Percentiles rank a stretch among this genome's conserved stretches.
Evolutionary conservation across 2,113 vertebrate genomes (phyloP).

Genomic region (Benitochromis conjunctus): DNA sequence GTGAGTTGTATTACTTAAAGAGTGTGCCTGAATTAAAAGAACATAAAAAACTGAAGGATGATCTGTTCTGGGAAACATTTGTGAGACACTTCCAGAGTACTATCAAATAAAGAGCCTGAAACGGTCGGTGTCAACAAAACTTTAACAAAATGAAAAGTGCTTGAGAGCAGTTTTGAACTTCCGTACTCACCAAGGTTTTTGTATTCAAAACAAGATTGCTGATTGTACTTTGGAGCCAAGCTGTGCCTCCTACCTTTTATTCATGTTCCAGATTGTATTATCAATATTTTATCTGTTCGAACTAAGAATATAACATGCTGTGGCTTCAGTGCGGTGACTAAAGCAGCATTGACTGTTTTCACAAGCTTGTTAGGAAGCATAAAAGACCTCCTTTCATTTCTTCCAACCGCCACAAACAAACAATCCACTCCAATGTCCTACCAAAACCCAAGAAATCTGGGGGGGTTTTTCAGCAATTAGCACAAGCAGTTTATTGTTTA

Average conservation of each 20-base stretch:
- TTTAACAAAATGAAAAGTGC: background rate
- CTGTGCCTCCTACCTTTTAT: conserved; percentile 11
- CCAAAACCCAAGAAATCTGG: background rate
- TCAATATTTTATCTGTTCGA: conserved; percentile 44
- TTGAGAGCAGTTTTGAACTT: background rate
- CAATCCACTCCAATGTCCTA: background rate
- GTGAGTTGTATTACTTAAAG: background rate
- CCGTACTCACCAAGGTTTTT: background rate
- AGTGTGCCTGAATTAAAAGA: background rate
- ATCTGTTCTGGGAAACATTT: background rate
- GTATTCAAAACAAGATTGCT: background rate
- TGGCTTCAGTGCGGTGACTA: background rate
- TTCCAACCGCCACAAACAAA: background rate
- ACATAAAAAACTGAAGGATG: background rate
- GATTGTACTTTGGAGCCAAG: conserved; percentile 1
- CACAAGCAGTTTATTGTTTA: background rate
- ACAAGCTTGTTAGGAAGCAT: background rate
- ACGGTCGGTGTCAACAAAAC: background rate
- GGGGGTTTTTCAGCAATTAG: background rate
- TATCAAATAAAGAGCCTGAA: background rate
- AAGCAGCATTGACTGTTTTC: conserved; percentile 8
- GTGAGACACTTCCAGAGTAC: background rate
- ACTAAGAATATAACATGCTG: conserved; percentile 17
- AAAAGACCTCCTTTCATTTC: conserved; percentile 2
- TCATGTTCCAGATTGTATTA: conserved; percentile 39